phyloP scores from a whole-genome alignment of 2,113 vertebrate genomes.

The Manacus vitellinus region DNA sequence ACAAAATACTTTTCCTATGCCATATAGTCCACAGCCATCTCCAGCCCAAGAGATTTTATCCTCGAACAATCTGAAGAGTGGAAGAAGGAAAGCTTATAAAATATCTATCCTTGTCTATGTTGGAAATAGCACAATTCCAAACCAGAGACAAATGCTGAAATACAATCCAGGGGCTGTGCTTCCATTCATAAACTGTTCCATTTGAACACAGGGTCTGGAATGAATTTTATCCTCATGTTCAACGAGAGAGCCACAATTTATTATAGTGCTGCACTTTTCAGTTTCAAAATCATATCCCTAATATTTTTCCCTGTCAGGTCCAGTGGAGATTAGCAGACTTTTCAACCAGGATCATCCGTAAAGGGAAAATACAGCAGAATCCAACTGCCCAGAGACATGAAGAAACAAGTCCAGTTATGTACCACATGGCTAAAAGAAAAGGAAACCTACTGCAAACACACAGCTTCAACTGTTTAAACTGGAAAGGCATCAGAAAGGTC shows the following conservation, averaged over 20 bases:
- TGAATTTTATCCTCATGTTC: constrained; percentile 44
- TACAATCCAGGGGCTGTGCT: constrained; percentile 13
- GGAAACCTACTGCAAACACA: neutral
- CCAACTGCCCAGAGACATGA: neutral
- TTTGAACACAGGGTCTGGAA: constrained; percentile 15
- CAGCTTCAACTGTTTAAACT: neutral
- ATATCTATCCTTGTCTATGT: neutral
- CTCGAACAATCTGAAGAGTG: neutral
- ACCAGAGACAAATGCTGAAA: constrained; percentile 30
- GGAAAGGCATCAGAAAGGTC: neutral
- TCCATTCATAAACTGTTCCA: constrained; percentile 49
- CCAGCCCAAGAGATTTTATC: neutral
- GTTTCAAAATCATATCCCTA: constrained; percentile 45
- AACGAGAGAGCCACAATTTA: constrained; percentile 19
- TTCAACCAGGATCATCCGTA: neutral
- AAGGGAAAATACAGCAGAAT: neutral
- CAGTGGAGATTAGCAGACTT: constrained; percentile 24
- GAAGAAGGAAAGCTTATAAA: constrained; percentile 31
- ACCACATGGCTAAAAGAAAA: neutral
- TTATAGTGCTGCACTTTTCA: constrained; percentile 23
- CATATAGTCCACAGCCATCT: neutral
- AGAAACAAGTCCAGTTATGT: neutral
- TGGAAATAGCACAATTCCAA: constrained; percentile 34
- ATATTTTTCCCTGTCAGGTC: constrained; percentile 30
- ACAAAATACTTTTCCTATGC: neutral